A percentile compares a stretch with the other conserved stretches of the same genome.
These are phyloP conservation scores for Drosophila infuscata DNA, from an alignment of 2,888 invertebrate species.

Conservation along the genomic window DNA sequence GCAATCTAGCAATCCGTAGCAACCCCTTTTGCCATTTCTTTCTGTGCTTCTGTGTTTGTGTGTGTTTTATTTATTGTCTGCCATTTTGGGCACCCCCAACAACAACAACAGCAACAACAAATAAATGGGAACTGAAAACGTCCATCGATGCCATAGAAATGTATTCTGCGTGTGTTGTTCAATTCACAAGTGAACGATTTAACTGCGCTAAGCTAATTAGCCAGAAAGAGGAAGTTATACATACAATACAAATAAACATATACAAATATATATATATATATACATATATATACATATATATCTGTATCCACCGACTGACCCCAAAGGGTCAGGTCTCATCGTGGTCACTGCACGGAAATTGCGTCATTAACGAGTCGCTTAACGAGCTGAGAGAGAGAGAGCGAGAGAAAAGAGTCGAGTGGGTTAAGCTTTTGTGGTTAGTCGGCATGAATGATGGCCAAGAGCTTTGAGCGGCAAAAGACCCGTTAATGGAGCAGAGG, in stretches of 20 bases:
- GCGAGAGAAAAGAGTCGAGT: not conserved
- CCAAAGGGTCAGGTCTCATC: constrained; percentile 70
- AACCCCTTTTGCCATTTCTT: constrained; percentile 11
- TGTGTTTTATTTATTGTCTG: constrained; percentile 67
- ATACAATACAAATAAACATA: not conserved
- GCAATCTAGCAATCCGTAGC: constrained; percentile 31
- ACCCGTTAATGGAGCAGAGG: constrained; percentile 35
- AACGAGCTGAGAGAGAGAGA: constrained; percentile 29
- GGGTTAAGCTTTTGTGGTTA: constrained; percentile 59
- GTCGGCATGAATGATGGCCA: constrained; percentile 35
- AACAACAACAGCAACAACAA: not conserved
- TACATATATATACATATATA: not conserved
- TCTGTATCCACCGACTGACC: constrained; percentile 40
- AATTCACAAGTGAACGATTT: constrained; percentile 53
- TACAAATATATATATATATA: not conserved
- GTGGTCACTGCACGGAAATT: constrained; percentile 68
- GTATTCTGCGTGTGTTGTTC: constrained; percentile 50
- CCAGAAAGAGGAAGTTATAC: constrained; percentile 45
- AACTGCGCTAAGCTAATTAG: constrained; percentile 78
- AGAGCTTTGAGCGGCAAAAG: constrained; percentile 48
- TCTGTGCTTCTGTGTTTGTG: not conserved
- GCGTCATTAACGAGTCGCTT: constrained; percentile 77
- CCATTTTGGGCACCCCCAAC: constrained; percentile 55
- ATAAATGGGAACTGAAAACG: constrained; percentile 3
- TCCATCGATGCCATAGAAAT: constrained; percentile 71